Evolutionary conservation across 2,797 vertebrate genomes (phyloP).

Genomic region (Gorsachius magnificus): DNA sequence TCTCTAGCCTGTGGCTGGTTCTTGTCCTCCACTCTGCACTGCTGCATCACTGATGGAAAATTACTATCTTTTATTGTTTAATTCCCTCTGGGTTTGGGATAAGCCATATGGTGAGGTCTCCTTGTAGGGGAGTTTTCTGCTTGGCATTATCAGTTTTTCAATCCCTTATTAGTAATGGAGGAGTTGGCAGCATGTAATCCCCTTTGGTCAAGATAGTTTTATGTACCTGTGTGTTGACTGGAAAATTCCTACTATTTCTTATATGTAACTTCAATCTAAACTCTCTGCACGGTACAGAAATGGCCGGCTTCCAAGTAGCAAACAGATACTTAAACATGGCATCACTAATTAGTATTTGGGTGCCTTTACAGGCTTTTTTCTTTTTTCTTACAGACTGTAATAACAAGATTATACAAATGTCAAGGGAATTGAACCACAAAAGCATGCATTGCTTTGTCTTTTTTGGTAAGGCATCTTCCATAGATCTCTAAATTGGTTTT

Average conservation of each 20-base stretch:
- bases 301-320: neutral
- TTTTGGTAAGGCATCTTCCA: neutral
- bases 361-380: neutral
- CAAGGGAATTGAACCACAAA: neutral
- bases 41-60: conserved; percentile 23
- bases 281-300: neutral
- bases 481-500: neutral
- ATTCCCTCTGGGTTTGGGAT: conserved; percentile 37
- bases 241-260: neutral
- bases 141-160: conserved; percentile 35
- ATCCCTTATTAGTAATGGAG: neutral
- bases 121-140: conserved; percentile 17
- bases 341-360: neutral
- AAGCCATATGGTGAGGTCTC: conserved; percentile 47
- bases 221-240: neutral
- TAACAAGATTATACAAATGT: neutral
- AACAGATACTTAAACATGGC: neutral
- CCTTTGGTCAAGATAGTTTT: neutral
- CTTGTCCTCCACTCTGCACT: neutral
- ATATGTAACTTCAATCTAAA: neutral
- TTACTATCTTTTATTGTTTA: conserved; percentile 50
- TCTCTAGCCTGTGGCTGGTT: neutral
- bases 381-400: neutral
- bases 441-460: neutral
- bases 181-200: neutral